phyloP scores from a whole-genome alignment of 1,140 invertebrate species.

The Drosophila subpulchrella region DNA sequence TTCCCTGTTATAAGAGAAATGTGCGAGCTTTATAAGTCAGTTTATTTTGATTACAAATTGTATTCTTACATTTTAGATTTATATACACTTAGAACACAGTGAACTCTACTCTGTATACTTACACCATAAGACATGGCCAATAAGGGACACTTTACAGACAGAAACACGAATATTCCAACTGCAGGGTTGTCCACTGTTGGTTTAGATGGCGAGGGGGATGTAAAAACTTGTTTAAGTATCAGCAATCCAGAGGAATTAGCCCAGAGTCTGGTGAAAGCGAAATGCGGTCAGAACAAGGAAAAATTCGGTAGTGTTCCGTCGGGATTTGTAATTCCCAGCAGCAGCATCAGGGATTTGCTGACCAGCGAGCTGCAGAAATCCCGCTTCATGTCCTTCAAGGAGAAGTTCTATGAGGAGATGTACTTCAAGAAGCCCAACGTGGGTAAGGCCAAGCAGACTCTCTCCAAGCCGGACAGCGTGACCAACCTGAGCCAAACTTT shows the following conservation, averaged over 20 bases:
- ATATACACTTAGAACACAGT: slow-evolving; percentile 1
- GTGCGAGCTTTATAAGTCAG: neutral
- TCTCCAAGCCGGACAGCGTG: slow-evolving; percentile 61
- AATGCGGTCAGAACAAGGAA: slow-evolving; percentile 19
- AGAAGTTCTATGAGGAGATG: slow-evolving; percentile 72
- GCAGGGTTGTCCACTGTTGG: slow-evolving; percentile 33
- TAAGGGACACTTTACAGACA: slow-evolving; percentile 37
- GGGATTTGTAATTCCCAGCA: neutral
- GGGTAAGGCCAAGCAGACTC: slow-evolving; percentile 40
- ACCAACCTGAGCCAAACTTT: slow-evolving; percentile 65
- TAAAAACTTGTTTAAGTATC: slow-evolving; percentile 24
- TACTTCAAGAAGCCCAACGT: slow-evolving; percentile 56
- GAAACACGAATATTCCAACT: slow-evolving; percentile 35
- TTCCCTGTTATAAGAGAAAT: too few relatives aligned
- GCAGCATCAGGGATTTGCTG: slow-evolving; percentile 48
- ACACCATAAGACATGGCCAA: slow-evolving; percentile 33
- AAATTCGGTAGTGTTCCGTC: neutral
- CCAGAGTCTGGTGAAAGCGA: slow-evolving; percentile 28
- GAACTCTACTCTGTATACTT: neutral
- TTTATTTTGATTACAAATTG: neutral
- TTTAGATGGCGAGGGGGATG: neutral
- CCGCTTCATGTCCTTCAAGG: slow-evolving; percentile 65
- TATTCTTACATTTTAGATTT: slow-evolving; percentile 3
- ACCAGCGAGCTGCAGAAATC: slow-evolving; percentile 58
- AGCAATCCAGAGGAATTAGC: slow-evolving; percentile 52